Conservation (phyloP, 2,888 invertebrate genomes). For the Amphipoea oculea region DNA sequence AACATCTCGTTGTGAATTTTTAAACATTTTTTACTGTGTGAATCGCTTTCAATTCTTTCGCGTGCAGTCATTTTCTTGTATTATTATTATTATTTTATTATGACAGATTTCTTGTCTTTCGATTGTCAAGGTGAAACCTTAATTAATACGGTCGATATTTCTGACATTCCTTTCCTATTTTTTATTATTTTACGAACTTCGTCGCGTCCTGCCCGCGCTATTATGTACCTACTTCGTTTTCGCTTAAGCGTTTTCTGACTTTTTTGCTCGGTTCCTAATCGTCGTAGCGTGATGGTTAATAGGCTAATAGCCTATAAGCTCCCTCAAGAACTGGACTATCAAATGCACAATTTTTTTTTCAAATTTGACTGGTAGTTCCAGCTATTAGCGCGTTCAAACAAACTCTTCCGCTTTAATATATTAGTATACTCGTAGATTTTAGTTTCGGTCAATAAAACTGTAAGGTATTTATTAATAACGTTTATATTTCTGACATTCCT, state of each 20-base stretch:
- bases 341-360: not conserved
- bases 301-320: not conserved
- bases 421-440: not conserved
- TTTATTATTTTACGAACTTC: not conserved
- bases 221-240: not conserved
- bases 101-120: not conserved
- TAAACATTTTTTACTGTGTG: constrained; percentile 16
- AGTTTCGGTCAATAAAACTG: not conserved
- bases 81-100: not conserved
- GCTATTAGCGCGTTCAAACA: not conserved
- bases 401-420: not conserved
- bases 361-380: not conserved
- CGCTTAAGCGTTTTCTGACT: not conserved
- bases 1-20: constrained; percentile 14
- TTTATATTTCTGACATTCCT: not conserved
- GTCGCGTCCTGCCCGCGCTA: not conserved
- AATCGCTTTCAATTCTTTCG: constrained; percentile 9
- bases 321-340: not conserved
- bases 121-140: constrained; percentile 6
- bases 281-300: not conserved
- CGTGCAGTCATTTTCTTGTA: not conserved
- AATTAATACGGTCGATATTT: not conserved
- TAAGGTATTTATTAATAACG: not conserved
- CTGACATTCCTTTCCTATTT: not conserved
- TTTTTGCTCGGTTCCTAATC: not conserved